phyloP scores from a whole-genome alignment of 1,140 invertebrate species.

The Drosophila sp. region DNA sequence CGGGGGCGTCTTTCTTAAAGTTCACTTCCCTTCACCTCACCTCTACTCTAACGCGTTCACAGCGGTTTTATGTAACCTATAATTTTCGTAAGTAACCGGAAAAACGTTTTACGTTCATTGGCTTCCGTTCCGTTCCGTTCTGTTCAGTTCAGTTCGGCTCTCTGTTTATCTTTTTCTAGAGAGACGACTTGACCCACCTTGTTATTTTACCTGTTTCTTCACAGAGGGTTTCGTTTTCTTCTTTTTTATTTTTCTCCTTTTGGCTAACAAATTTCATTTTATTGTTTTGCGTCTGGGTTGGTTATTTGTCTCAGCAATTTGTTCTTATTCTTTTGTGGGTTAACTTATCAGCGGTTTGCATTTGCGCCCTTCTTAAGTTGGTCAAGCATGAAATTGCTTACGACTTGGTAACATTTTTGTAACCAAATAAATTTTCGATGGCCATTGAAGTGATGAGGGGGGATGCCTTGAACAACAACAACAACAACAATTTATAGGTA shows the following conservation, averaged over 20 bases:
- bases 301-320: conserved; percentile 47
- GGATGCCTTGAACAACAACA: no score
- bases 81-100: conserved; percentile 74
- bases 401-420: no score
- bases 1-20: conserved; percentile 2
- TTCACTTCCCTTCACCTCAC: background rate
- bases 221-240: conserved; percentile 19
- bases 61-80: conserved; percentile 58
- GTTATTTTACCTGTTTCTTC: conserved; percentile 29
- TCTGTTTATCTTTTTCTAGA: background rate
- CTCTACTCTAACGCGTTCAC: background rate
- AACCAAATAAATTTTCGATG: background rate
- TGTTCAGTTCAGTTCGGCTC: background rate
- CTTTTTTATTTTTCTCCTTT: background rate
- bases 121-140: conserved; percentile 49
- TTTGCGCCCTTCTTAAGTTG: conserved; percentile 21
- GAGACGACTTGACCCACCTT: conserved; percentile 27
- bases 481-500: no score
- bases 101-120: conserved; percentile 58
- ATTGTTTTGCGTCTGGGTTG: conserved; percentile 24
- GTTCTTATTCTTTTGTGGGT: conserved; percentile 12
- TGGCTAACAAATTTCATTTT: conserved; percentile 28
- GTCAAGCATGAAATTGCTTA: conserved; percentile 20
- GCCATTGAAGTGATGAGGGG: background rate
- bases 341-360: conserved; percentile 30